Base-by-base conservation (phyloP, 1,140 invertebrate species). In the Drosophila triauraria region DNA sequence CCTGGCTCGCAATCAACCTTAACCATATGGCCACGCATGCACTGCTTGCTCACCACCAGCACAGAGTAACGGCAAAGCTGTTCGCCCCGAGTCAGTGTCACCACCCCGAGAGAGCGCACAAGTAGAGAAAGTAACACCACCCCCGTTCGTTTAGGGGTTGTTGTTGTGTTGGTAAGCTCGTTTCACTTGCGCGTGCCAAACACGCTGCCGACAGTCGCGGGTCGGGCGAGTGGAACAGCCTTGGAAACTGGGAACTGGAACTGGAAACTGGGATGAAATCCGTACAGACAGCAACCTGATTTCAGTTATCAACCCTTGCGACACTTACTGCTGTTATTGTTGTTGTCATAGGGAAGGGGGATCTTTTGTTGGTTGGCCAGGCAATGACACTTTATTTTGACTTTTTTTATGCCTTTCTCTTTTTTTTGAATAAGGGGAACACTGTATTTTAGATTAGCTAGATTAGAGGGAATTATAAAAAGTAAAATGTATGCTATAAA, bases 11-110 rank as follows among this genome's bases (percentile, higher is more conserved):
- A 13, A 15, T 27, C 38, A 59, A 42, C 54, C 5, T 38, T 13
- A 10, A n/a, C 60, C 68, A 78, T 85, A 81, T 84, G 78, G 78
- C 70, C 79, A 87, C 84, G 84, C 84, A 87, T 87, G 84, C 84
- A 87, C 84, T 84, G 72, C 80, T 63, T 40, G 76, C 64, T 75
- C 68, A 69, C 70, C 51, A 79, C 67, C 61, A 72, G 32, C 32
- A 32, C 30, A 0, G 30, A 32, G 30, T 32, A 50, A 50, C 47
- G 27, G n/a, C 48, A 50, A 50, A 53, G 50, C 50, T 35, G 27
- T 12, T 27, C 47, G 47, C 47, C 48, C 27, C 27, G 27, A 32
- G 50, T 40, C 32, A 40, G 53, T 54, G 53, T 38, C 53, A 82
- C 23, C 56, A 77, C 25, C 43, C 70, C 27, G 23, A 17, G 30